A percentile compares a stretch with the other conserved stretches of the same genome.
Evolutionary conservation across 2,113 vertebrate genomes (phyloP).

Genomic region (Stegostoma tigrinum): DNA sequence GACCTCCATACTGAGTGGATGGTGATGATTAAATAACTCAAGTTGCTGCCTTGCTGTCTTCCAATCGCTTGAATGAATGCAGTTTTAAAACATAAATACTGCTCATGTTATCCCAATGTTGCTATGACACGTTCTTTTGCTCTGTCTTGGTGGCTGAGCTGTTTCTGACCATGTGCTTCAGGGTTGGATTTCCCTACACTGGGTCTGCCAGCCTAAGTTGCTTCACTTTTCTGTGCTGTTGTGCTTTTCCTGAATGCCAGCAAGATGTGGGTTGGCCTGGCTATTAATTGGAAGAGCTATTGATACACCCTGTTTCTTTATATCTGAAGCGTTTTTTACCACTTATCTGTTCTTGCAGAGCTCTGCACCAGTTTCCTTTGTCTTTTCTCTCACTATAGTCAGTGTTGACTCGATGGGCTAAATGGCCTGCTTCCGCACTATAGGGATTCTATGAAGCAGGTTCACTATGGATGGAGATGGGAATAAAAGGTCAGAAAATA

Average conservation of each 20-base stretch:
- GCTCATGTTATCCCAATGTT: not conserved
- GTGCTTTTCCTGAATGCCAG: not conserved
- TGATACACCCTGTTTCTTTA: not conserved
- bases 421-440: no score
- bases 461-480: not conserved
- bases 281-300: not conserved
- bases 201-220: not conserved
- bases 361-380: not conserved
- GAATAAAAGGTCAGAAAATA: not conserved
- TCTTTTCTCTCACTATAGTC: not conserved
- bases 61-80: not conserved
- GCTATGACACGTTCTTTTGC: no score
- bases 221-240: not conserved
- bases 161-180: not conserved
- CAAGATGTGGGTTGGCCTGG: not conserved
- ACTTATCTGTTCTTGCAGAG: not conserved
- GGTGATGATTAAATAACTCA: not conserved
- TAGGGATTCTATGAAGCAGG: no score
- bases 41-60: not conserved
- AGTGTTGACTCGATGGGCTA: no score
- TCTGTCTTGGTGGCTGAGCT: not conserved
- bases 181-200: not conserved
- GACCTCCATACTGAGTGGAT: not conserved
- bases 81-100: not conserved
- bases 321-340: not conserved